Conservation (phyloP, 2,113 vertebrate species). For the Peromyscus californicus region DNA sequence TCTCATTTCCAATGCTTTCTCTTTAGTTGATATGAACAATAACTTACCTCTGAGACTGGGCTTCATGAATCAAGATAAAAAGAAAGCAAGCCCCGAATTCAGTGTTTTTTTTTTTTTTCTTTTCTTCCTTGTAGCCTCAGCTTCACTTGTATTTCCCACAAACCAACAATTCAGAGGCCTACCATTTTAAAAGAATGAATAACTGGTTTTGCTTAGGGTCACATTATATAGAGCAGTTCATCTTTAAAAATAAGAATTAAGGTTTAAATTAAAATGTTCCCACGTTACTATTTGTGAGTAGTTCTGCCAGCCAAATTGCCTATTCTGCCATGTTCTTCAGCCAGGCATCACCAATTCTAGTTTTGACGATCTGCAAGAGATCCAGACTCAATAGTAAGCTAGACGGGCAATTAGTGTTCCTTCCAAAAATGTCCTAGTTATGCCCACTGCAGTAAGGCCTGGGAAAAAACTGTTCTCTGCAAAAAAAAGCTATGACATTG, state of each 20-base stretch:
- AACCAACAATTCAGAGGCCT: not conserved
- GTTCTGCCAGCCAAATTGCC: too few species aligned
- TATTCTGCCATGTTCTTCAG: not conserved
- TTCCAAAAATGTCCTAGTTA: not conserved
- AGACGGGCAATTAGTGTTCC: too few species aligned
- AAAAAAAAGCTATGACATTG: not conserved
- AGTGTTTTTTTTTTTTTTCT: not conserved
- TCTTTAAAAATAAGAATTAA: conserved; percentile 27
- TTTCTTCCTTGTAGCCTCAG: not conserved
- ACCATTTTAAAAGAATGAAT: conserved; percentile 27
- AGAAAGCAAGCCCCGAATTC: conserved; percentile 4
- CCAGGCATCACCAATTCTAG: not conserved
- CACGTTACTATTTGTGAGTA: not conserved
- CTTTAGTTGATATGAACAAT: conserved; percentile 63
- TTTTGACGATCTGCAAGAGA: not conserved
- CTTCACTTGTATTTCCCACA: conserved; percentile 2
- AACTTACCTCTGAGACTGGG: not conserved
- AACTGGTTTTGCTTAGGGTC: not conserved
- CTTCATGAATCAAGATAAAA: conserved; percentile 39
- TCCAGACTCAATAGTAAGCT: not conserved
- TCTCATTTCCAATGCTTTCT: conserved; percentile 58
- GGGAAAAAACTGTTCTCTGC: not conserved
- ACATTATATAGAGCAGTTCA: not conserved
- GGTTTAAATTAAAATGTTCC: not conserved
- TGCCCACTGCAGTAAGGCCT: not conserved